phyloP scores from a whole-genome alignment of 2,797 vertebrate species.

The Poeciliopsis gracilis region DNA sequence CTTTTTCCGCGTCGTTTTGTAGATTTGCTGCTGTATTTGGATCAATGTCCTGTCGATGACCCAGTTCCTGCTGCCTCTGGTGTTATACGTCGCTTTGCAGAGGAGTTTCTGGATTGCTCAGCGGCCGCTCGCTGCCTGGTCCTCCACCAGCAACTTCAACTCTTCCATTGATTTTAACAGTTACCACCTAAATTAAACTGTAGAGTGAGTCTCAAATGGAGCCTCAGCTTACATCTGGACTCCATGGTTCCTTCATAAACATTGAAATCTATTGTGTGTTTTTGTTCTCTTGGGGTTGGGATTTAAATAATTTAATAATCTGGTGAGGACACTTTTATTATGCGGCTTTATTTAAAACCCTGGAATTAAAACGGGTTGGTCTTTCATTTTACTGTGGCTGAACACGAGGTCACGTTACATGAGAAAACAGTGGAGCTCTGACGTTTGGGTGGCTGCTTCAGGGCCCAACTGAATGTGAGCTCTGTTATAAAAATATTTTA shows the following conservation, averaged over 20 bases:
- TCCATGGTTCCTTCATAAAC: background rate
- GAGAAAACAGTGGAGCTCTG: background rate
- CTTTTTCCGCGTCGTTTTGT: background rate
- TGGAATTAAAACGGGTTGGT: background rate
- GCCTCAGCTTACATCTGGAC: background rate
- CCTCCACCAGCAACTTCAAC: background rate
- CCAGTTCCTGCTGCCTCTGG: background rate
- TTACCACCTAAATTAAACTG: background rate
- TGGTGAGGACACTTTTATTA: background rate
- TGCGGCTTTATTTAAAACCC: background rate
- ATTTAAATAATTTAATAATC: background rate
- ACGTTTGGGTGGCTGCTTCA: background rate
- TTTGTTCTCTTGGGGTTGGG: background rate
- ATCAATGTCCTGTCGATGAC: background rate
- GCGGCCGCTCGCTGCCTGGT: background rate
- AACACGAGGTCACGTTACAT: background rate
- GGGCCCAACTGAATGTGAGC: background rate
- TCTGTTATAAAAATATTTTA: slow-evolving; percentile 21
- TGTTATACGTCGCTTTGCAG: background rate
- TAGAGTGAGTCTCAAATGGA: background rate
- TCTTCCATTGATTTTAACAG: background rate
- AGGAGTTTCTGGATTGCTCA: background rate
- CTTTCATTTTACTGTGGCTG: background rate
- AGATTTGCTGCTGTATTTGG: background rate
- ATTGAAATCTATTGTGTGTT: background rate